Base-by-base conservation (phyloP, 2,888 invertebrate genomes). In the Sussaba pulchella region DNA sequence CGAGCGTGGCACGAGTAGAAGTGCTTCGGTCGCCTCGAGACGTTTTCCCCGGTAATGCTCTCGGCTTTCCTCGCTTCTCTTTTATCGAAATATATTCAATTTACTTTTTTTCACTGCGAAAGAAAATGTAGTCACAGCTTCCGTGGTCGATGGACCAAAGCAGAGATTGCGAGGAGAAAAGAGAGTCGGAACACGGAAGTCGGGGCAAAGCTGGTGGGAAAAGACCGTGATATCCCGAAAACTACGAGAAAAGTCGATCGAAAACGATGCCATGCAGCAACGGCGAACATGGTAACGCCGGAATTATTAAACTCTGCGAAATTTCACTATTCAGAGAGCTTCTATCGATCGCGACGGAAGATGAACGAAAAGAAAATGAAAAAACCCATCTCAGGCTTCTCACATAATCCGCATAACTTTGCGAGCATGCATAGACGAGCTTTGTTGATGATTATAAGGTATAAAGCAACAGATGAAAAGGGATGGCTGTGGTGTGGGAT, bases 21-120 rank as follows among this genome's bases (percentile, higher is more conserved):
- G 43, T 59, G 66, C 63, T 24, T 50, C 74, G 19, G 59, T n/a
- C 52, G 67, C 67, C 63, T 21, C 17, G 47, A 57, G 57, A 54
- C 63, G 31, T n/a, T 79, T 74, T 64, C 14, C 41, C 24, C 31
- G 12, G 41, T 19, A 59, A 61, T 24, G 52, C 45, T n/a, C 36
- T 24, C 50, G 64, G 31, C 6, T 57, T 52, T 17, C 41, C 41
- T 31, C 45, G 41, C 47, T 52, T 67, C 19, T n/a, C 47, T 26
- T 72, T 52, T n/a, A 64, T 79, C 47, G 69, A 78, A 81, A 84
- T 83, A 80, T 83, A 83, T 85, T 84, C 83, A 84, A 84, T 84
- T 83, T 83, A 81, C 79, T 81, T 83, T 78, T 81, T 45, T 63
- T 75, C 19, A 85, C 83, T n/a, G n/a, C n/a, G n/a, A 72, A 83